Base-by-base conservation (phyloP, 2,888 invertebrate genomes). In the Pheosia tremula region DNA sequence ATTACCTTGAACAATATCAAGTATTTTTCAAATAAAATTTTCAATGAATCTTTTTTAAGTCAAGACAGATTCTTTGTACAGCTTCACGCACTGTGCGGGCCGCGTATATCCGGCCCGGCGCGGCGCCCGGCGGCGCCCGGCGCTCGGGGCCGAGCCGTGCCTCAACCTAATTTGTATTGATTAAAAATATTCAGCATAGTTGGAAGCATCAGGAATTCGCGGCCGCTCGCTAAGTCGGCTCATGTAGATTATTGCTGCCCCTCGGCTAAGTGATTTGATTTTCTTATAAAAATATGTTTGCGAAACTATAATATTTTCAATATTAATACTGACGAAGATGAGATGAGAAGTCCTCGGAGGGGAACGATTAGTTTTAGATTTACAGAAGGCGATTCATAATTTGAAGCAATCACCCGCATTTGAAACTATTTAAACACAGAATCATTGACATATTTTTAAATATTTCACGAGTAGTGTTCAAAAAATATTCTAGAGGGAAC, bases 141-240 rank as follows among this genome's bases (percentile, higher is more conserved):
- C 78, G 88, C 86, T 89, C 85, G 83, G 77, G 86, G 86, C 84
- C 73, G 79, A 56, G 71, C 78, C 80, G 76, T 75, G 77, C 80
- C 80, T 85, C 85, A 84, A 93, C 92, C 91, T 93, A 93, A 94
- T 93, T 93, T 93, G 90, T 93, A 93, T 93, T 94, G 94, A 94
- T 94, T 94, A 94, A 94, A 94, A 94, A 94, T 94, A 93, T 92
- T 94, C 89, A 85, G 87, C 92, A 94, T 93, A 93, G 92, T 93
- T 93, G 78, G 68, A 76, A 74, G 75, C 79, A 64, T 66, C 63
- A 74, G 87, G 90, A 86, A 90, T 88, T 75, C 80, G 69, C 64
- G 68, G 63, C 72, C 73, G 66, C 57, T 67, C 74, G 63, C 71
- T 57, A 62, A 59, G 58, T 70, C 74, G 77, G 72, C 81, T 80